Conservation (phyloP, 92 coral and sea anemone genomes). For the Meandrina meandrites region DNA sequence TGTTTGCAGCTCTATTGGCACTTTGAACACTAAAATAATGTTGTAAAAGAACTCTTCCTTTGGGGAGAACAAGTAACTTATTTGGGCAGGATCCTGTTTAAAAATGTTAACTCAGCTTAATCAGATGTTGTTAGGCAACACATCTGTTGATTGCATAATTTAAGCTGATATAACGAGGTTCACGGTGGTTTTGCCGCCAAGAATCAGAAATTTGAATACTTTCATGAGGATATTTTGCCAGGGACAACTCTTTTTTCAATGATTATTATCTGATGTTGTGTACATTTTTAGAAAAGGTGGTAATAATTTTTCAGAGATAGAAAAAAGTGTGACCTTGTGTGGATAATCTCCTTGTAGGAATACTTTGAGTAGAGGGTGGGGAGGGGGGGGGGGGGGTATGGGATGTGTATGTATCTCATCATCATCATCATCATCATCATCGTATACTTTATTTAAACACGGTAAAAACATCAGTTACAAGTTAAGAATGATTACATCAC, state of each 20-base stretch:
- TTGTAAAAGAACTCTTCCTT: not conserved
- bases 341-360: not conserved
- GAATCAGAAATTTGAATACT: not conserved
- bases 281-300: not conserved
- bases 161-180: not conserved
- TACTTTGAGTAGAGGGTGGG: not conserved
- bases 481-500: too few relatives aligned
- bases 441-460: too few relatives aligned
- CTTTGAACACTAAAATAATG: not conserved
- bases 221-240: not conserved
- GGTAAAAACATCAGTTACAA: too few relatives aligned
- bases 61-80: not conserved
- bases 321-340: not conserved
- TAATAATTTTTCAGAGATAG: not conserved
- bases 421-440: too few relatives aligned
- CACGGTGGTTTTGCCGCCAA: not conserved
- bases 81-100: not conserved
- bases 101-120: not conserved
- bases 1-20: not conserved
- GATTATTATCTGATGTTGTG: not conserved
- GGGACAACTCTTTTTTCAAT: not conserved
- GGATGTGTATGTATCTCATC: not conserved
- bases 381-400: not conserved
- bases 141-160: not conserved
- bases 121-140: not conserved